Conservation (phyloP, 35 echinoderm and acorn worm genomes). For the Ophioderma brevispina region DNA sequence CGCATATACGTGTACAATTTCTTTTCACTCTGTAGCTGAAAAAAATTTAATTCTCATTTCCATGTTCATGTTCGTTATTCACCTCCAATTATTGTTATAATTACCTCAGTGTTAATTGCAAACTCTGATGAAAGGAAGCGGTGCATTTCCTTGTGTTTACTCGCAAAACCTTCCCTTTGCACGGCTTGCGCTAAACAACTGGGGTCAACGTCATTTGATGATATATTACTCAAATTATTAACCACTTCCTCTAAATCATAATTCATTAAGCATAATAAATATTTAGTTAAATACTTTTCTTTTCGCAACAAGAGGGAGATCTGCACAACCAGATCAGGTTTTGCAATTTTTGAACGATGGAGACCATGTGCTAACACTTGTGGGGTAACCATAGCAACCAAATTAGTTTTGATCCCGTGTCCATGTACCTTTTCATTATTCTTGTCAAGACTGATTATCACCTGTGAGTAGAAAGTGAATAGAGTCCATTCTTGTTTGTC, state of each 20-base stretch:
- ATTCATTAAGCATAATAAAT: background rate
- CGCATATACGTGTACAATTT: no score
- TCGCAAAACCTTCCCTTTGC: background rate
- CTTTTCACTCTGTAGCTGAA: no score
- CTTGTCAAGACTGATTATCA: background rate
- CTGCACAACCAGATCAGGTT: no score
- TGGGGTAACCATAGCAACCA: background rate
- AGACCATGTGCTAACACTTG: no score
- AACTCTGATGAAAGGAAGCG: background rate
- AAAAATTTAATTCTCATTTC: background rate
- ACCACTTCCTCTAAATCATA: constrained; percentile 5
- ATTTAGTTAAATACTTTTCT: no score
- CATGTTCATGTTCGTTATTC: background rate
- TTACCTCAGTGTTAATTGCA: background rate
- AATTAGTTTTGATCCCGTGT: background rate
- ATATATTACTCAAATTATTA: background rate
- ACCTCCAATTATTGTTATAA: background rate
- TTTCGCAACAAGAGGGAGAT: no score
- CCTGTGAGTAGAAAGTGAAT: background rate
- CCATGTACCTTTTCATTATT: background rate
- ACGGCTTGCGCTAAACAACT: background rate
- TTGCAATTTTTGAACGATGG: no score
- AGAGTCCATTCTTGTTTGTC: no score
- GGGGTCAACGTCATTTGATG: background rate
- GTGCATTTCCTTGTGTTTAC: background rate